Conservation (phyloP, 2,797 vertebrate genomes). For the Prionace glauca region DNA sequence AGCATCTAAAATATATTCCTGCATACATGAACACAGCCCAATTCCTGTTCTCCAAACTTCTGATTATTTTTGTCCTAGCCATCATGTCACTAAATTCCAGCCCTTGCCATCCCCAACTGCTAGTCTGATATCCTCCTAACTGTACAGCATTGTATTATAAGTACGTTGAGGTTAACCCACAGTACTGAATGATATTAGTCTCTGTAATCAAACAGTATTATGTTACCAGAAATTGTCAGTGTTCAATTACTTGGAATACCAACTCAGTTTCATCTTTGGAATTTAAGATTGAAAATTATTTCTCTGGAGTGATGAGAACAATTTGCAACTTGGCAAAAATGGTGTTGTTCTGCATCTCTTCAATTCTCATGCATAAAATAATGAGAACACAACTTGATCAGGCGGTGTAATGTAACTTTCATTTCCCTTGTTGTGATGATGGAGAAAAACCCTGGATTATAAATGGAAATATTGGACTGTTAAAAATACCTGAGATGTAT, state of each 20-base stretch:
- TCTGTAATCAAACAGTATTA: slow-evolving; percentile 4
- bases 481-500: too few relatives aligned
- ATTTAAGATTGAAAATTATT: not conserved
- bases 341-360: not conserved
- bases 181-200: not conserved
- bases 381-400: not conserved
- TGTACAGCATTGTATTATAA: not conserved
- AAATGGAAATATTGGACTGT: too few relatives aligned
- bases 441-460: too few relatives aligned
- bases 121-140: not conserved
- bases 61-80: not conserved
- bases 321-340: not conserved
- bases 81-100: not conserved
- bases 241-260: not conserved
- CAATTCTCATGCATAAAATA: not conserved
- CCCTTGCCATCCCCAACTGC: not conserved
- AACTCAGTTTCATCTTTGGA: not conserved
- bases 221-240: not conserved
- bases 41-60: not conserved
- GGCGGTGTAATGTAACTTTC: not conserved
- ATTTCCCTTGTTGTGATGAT: not conserved
- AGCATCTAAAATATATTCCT: not conserved
- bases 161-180: not conserved
- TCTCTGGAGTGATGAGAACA: not conserved
- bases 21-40: too few relatives aligned